phyloP scores from a whole-genome alignment of 2,888 invertebrate genomes.

The Meandrusa payeni region DNA sequence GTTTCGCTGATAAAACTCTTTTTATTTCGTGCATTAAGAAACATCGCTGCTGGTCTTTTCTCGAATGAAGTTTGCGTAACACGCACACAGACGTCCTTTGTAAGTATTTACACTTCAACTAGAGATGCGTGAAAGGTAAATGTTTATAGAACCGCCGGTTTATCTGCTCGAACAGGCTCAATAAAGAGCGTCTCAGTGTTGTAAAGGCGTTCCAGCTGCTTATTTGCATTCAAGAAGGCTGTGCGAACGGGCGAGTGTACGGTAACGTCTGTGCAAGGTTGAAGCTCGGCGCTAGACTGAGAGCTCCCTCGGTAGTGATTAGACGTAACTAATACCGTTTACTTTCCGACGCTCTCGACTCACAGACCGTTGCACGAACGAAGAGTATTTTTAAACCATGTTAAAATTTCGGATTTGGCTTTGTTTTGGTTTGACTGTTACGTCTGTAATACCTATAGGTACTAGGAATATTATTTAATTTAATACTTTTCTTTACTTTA shows the following conservation, averaged over 20 bases:
- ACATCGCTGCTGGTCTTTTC: constrained; percentile 23
- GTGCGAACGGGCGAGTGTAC: constrained; percentile 67
- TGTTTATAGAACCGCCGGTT: constrained; percentile 58
- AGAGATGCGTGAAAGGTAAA: constrained; percentile 41
- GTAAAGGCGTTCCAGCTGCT: constrained; percentile 76
- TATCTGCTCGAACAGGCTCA: constrained; percentile 65
- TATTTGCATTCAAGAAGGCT: constrained; percentile 78
- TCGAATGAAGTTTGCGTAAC: constrained; percentile 20
- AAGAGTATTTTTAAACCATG: constrained; percentile 66
- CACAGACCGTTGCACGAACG: constrained; percentile 70
- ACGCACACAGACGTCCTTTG: constrained; percentile 24
- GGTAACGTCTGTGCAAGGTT: constrained; percentile 55
- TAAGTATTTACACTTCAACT: constrained; percentile 32
- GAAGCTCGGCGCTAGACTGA: constrained; percentile 49
- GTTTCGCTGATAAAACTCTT: constrained; percentile 36
- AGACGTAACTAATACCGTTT: constrained; percentile 79
- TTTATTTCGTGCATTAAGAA: constrained; percentile 43
- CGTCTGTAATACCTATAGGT: neutral
- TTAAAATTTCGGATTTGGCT: constrained; percentile 40
- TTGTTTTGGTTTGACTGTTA: constrained; percentile 1
- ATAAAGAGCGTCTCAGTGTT: constrained; percentile 73
- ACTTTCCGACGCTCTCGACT: constrained; percentile 75
- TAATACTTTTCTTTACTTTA: too few relatives aligned
- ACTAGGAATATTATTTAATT: neutral
- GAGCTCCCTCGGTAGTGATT: constrained; percentile 76